Conservation (phyloP, 1,140 invertebrate genomes). For the Parasteatoda tepidariorum region DNA sequence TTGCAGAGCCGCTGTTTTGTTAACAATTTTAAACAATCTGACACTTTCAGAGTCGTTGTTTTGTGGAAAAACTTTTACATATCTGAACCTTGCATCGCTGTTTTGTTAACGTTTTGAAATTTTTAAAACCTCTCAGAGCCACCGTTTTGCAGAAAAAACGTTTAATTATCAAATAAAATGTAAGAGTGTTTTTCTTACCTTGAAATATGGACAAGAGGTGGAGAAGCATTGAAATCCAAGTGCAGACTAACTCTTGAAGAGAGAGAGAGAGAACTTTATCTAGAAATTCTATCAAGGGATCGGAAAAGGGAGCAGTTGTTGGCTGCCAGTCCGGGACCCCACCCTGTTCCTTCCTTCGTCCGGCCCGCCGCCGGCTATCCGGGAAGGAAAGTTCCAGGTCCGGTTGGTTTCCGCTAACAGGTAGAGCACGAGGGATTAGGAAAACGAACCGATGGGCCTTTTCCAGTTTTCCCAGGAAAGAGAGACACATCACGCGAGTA, state of each 20-base stretch:
- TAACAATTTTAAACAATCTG: too few relatives aligned
- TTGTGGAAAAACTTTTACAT: too few relatives aligned
- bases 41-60: too few relatives aligned
- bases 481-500: constrained; percentile 11
- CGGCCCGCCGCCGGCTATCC: constrained; percentile 17
- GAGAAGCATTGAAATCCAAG: neutral
- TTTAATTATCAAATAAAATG: too few relatives aligned
- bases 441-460: neutral
- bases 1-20: too few relatives aligned
- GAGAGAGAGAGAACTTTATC: constrained; percentile 23
- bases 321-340: constrained; percentile 7
- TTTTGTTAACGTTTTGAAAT: too few relatives aligned
- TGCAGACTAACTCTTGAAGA: neutral
- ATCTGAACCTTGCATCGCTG: too few relatives aligned
- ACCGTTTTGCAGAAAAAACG: too few relatives aligned
- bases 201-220: too few relatives aligned
- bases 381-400: constrained; percentile 48
- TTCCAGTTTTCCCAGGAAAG: constrained; percentile 16
- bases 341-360: constrained; percentile 32
- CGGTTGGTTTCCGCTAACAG: constrained; percentile 41
- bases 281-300: constrained; percentile 41
- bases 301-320: constrained; percentile 47
- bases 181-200: too few relatives aligned
- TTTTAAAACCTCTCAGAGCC: too few relatives aligned
- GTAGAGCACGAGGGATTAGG: neutral